Conservation (phyloP, 1,140 invertebrate genomes). For the Galendromus occidentalis region DNA sequence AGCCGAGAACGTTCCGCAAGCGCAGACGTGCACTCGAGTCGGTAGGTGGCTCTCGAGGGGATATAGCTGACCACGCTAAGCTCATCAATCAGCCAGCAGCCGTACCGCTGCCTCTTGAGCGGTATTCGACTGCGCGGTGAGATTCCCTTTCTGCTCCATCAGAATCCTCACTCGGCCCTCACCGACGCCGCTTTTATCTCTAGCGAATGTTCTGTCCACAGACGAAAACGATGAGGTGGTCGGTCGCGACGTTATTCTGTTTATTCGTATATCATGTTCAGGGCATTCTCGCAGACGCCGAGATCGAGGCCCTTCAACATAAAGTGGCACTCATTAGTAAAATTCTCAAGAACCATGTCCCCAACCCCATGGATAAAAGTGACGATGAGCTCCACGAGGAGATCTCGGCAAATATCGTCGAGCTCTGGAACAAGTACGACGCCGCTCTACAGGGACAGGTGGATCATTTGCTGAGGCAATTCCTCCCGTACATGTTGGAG, state of each 20-base stretch:
- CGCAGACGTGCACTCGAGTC: too few relatives aligned
- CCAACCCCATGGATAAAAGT: conserved; percentile 10
- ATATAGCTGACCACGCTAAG: too few relatives aligned
- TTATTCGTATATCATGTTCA: too few relatives aligned
- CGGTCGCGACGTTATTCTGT: too few relatives aligned
- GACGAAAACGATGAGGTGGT: too few relatives aligned
- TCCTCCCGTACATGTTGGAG: neutral
- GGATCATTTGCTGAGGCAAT: conserved; percentile 3
- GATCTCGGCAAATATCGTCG: neutral
- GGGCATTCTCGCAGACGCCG: neutral
- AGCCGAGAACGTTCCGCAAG: too few relatives aligned
- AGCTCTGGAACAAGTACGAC: neutral
- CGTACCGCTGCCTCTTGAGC: conserved; percentile 25
- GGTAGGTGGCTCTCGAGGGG: too few relatives aligned
- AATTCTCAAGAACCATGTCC: conserved; percentile 5
- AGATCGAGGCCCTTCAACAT: conserved; percentile 5
- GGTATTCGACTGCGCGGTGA: too few relatives aligned
- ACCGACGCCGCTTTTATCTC: conserved; percentile 16
- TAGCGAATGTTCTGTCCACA: neutral
- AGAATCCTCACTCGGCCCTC: conserved; percentile 16
- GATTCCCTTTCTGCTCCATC: conserved; percentile 17
- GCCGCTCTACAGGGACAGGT: neutral
- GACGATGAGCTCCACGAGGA: conserved; percentile 2
- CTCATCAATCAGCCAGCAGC: too few relatives aligned
- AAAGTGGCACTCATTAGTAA: conserved; percentile 6